phyloP scores from a whole-genome alignment of 2,113 vertebrate genomes.

The Damaliscus lunatus region DNA sequence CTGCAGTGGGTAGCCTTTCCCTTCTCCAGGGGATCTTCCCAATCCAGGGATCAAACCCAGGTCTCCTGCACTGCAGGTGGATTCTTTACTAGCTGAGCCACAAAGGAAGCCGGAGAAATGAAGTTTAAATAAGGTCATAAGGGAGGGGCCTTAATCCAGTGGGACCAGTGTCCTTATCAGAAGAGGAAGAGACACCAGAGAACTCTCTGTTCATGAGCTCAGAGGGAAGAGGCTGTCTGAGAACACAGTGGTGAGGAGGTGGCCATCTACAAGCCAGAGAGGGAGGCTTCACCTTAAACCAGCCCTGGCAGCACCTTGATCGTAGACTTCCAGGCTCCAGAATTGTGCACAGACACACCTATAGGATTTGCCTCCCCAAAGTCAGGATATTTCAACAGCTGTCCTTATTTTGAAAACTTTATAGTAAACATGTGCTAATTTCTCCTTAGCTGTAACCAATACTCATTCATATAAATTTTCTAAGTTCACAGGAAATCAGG shows the following conservation, averaged over 20 bases:
- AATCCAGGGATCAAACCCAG: background rate
- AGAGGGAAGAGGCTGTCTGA: background rate
- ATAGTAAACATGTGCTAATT: background rate
- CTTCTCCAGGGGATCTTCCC: background rate
- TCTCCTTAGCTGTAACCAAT: background rate
- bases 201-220: background rate
- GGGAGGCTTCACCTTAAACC: background rate
- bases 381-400: background rate
- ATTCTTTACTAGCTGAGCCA: background rate
- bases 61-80: background rate
- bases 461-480: background rate
- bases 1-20: background rate
- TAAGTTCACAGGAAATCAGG: background rate
- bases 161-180: background rate
- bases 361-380: background rate
- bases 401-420: background rate
- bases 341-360: too few species aligned
- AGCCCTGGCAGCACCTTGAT: background rate
- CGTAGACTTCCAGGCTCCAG: background rate
- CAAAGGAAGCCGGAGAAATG: background rate
- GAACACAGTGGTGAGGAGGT: background rate
- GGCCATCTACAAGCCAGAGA: background rate
- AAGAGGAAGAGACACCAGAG: background rate
- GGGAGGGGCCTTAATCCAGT: too few species aligned
- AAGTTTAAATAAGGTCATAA: background rate